phyloP scores from a whole-genome alignment of 2,888 invertebrate genomes.

The Plebejus anna region DNA sequence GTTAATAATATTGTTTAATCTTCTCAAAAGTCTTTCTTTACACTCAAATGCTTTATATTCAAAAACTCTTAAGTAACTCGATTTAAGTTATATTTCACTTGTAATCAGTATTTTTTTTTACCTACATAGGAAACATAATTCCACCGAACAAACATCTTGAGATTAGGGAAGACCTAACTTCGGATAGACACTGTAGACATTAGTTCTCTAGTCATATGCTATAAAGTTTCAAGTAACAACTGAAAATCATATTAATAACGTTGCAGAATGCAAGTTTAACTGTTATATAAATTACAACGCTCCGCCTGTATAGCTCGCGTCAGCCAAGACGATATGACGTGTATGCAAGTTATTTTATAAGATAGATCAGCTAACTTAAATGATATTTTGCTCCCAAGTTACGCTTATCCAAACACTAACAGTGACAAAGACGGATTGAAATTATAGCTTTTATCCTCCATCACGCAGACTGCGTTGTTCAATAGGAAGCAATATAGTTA shows the following conservation, averaged over 20 bases:
- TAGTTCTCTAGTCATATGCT: no score
- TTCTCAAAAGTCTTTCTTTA: no score
- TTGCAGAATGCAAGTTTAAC: neutral
- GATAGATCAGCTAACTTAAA: conserved; percentile 14
- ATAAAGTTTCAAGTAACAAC: neutral
- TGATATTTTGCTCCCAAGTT: conserved; percentile 12
- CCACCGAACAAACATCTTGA: no score
- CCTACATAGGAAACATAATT: no score
- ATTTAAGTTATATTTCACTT: no score
- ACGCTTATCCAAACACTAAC: neutral
- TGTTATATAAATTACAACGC: neutral
- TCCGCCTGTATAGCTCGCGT: neutral
- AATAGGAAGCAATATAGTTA: neutral
- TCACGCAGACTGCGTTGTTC: neutral
- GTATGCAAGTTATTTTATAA: conserved; percentile 6
- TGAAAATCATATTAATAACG: neutral
- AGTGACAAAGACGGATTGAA: conserved; percentile 9
- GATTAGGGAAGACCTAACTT: no score
- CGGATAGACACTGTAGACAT: no score
- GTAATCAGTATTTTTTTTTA: no score
- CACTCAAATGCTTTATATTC: no score
- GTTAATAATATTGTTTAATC: no score
- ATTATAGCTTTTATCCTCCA: conserved; percentile 13
- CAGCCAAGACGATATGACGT: neutral
- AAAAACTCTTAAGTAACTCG: no score